Percentiles rank a stretch among this genome's conserved stretches.
phyloP scores from a whole-genome alignment of 2,888 invertebrate genomes.

The Amiota communis region DNA sequence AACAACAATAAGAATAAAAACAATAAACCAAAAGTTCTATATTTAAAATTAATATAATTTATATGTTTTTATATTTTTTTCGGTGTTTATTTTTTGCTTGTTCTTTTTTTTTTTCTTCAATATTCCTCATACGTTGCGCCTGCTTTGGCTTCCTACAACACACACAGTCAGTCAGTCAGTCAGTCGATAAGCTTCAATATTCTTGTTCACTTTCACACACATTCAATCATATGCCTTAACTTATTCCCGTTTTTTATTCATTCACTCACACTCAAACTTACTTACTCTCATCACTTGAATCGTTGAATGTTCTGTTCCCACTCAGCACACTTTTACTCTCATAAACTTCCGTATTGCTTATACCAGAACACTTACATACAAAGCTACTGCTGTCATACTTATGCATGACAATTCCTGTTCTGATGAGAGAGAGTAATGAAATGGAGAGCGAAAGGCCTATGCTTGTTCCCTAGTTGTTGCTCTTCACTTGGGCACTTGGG shows the following conservation, averaged over 20 bases:
- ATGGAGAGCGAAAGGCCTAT: background rate
- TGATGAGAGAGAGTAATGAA: too few relatives aligned
- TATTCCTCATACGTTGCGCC: conserved; percentile 10
- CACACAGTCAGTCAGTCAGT: too few relatives aligned
- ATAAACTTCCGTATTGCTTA: conserved; percentile 26
- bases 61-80: conserved; percentile 50
- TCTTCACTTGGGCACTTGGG: background rate
- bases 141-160: too few relatives aligned
- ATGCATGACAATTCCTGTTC: too few relatives aligned
- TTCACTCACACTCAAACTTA: conserved; percentile 40
- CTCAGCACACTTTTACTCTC: too few relatives aligned
- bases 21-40: conserved; percentile 59
- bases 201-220: background rate
- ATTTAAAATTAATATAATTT: conserved; percentile 66
- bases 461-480: background rate
- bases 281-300: conserved; percentile 45
- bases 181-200: conserved; percentile 1
- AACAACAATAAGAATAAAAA: conserved; percentile 10
- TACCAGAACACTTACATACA: conserved; percentile 2
- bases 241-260: conserved; percentile 36
- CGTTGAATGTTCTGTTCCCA: too few relatives aligned
- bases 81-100: conserved; percentile 55
- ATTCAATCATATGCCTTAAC: background rate
- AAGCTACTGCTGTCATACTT: too few relatives aligned
- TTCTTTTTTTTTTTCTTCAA: conserved; percentile 23